Percentiles rank a stretch among this genome's conserved stretches.
Evolutionary conservation across 2,888 invertebrate genomes (phyloP).

Genomic region (Diadegma fenestrale): DNA sequence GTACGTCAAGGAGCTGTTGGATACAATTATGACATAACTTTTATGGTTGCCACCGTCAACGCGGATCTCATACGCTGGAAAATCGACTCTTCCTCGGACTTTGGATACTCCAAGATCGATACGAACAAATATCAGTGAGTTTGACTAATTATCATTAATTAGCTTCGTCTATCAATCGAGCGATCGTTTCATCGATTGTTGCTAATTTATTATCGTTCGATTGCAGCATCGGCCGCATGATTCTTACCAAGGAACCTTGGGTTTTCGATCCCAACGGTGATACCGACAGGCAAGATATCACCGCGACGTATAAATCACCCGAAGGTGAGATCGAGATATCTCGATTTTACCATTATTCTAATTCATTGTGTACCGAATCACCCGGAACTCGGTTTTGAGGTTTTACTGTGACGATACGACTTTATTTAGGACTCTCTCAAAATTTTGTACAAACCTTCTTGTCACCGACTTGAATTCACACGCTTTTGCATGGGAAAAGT

Average conservation of each 20-base stretch:
- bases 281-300: conserved; percentile 90
- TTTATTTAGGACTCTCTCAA: no score
- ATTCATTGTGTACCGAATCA: background rate
- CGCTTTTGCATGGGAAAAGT: no score
- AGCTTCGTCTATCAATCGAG: background rate
- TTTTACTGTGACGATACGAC: no score
- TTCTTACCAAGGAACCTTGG: conserved; percentile 91
- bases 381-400: background rate
- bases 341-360: background rate
- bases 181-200: background rate
- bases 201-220: background rate
- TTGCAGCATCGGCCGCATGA: conserved; percentile 90
- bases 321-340: conserved; percentile 86
- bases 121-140: conserved; percentile 91
- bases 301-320: conserved; percentile 89
- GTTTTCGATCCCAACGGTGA: conserved; percentile 90
- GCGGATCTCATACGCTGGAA: conserved; percentile 94
- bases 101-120: conserved; percentile 89
- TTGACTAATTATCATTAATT: conserved; percentile 1
- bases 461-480: no score
- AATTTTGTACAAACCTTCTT: no score
- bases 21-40: conserved; percentile 90
- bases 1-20: conserved; percentile 92
- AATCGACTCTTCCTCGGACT: conserved; percentile 87
- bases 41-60: conserved; percentile 93